phyloP scores from a whole-genome alignment of 1,140 invertebrate species.

The Dendroctonus ponderosae region DNA sequence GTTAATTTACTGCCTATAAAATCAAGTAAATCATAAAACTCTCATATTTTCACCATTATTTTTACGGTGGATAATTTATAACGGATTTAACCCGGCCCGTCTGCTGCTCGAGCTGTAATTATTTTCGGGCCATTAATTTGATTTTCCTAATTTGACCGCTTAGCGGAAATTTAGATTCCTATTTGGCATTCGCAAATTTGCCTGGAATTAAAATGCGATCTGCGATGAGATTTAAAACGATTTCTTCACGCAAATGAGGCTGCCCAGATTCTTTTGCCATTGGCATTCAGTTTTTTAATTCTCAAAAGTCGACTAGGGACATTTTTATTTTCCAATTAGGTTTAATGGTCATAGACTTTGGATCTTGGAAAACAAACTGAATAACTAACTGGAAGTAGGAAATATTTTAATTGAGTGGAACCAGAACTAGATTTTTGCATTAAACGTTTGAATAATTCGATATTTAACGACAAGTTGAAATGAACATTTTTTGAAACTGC shows the following conservation, averaged over 20 bases:
- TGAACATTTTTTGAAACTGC: no score
- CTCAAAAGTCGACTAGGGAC: no score
- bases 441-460: no score
- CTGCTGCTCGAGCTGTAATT: constrained; percentile 13
- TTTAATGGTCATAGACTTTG: no score
- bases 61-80: constrained; percentile 1
- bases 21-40: constrained; percentile 12
- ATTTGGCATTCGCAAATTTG: constrained; percentile 1
- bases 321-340: no score
- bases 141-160: constrained; percentile 20
- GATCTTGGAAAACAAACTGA: no score
- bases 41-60: constrained; percentile 5
- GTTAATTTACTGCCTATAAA: constrained; percentile 3
- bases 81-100: neutral
- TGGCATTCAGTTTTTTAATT: no score
- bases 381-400: no score
- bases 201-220: neutral
- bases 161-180: constrained; percentile 12
- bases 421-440: no score
- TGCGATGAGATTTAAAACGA: neutral
- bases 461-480: no score
- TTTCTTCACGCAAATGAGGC: neutral
- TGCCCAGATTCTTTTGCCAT: no score
- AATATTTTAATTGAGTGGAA: no score
- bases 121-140: constrained; percentile 22